These are phyloP conservation scores for crab-eating macaque (Macaca fascicularis) DNA, from an alignment of 2,113 vertebrate species.

Conservation along the genomic window T2T-MFA8v1.1 NC_088391.1:71254001-71254500, in stretches of 20 bases:
- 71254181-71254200: neutral
- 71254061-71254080: neutral
- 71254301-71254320: too few species aligned
- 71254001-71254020: neutral
- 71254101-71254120: neutral
- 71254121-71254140: neutral
- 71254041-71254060: neutral
- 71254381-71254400: too few species aligned
- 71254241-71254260: neutral
- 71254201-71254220: neutral
- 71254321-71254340: too few species aligned
- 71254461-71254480: too few species aligned
- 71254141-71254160: neutral
- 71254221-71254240: neutral
- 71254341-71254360: too few species aligned
- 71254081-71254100: neutral
- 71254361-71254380: too few species aligned
- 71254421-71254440: too few species aligned
- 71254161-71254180: neutral
- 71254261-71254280: neutral
- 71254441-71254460: too few species aligned
- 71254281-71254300: too few species aligned
- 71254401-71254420: too few species aligned
- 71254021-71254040: neutral
- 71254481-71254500: too few species aligned